A percentile compares a stretch with the other conserved stretches of the same genome.
Evolutionary conservation across 64 coral and sea anemone genomes (phyloP).

Genomic region (Porites lutea): DNA sequence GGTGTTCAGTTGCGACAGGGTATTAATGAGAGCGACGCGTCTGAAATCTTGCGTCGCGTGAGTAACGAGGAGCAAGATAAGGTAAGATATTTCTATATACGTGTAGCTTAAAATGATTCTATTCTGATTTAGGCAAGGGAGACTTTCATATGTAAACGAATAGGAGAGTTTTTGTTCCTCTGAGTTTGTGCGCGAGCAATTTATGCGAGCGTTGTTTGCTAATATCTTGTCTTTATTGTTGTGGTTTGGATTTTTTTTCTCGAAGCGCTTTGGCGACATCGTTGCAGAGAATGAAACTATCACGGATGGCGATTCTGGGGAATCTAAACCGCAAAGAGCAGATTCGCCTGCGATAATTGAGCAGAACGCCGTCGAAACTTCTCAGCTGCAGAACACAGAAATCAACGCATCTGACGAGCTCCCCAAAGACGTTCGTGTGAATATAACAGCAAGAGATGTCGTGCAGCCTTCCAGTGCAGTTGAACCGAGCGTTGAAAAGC

Average conservation of each 20-base stretch:
- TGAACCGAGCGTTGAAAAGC: conserved; percentile 39
- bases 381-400: conserved; percentile 33
- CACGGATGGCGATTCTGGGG: conserved; percentile 23
- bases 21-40: conserved; percentile 67
- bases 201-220: conserved; percentile 33
- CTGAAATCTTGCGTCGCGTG: conserved; percentile 70
- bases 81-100: conserved; percentile 47
- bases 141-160: neutral
- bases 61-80: conserved; percentile 66
- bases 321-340: conserved; percentile 55
- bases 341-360: conserved; percentile 20
- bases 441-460: conserved; percentile 34
- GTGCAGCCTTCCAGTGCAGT: neutral
- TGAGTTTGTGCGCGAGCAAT: neutral
- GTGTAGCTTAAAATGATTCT: neutral
- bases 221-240: conserved; percentile 42
- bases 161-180: neutral
- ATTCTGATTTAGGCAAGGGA: neutral
- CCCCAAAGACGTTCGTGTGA: conserved; percentile 30
- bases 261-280: conserved; percentile 50
- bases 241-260: conserved; percentile 53
- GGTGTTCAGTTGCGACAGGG: conserved; percentile 47
- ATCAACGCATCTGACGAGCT: neutral
- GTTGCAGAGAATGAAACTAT: conserved; percentile 10
- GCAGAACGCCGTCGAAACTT: neutral